phyloP scores from a whole-genome alignment of 2,888 invertebrate species.

The Mystacides longicornis region DNA sequence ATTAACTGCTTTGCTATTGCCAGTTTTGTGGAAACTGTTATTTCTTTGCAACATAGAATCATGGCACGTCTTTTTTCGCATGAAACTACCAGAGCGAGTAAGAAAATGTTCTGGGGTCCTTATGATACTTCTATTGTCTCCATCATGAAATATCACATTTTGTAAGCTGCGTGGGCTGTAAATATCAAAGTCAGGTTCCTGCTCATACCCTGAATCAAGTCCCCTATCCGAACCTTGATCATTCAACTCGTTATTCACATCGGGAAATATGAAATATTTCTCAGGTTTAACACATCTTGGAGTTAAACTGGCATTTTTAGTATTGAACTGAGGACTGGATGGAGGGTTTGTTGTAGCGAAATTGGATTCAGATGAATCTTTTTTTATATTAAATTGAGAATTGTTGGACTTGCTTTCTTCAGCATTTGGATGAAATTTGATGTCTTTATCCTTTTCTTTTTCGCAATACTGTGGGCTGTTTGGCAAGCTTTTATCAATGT shows the following conservation, averaged over 20 bases:
- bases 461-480: conserved; percentile 20
- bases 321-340: conserved; percentile 21
- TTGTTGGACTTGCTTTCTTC: no score
- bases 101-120: neutral
- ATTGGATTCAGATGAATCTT: no score
- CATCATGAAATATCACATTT: conserved; percentile 11
- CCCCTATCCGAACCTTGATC: neutral
- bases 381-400: no score
- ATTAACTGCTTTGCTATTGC: neutral
- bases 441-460: no score
- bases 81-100: conserved; percentile 35
- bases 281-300: conserved; percentile 20
- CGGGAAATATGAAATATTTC: conserved; percentile 18
- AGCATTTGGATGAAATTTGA: no score
- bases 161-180: conserved; percentile 19
- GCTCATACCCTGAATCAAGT: conserved; percentile 4
- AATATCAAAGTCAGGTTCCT: conserved; percentile 6
- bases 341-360: no score
- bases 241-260: conserved; percentile 4
- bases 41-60: conserved; percentile 2
- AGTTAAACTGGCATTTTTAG: conserved; percentile 22
- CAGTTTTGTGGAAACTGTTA: neutral
- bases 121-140: neutral
- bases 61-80: conserved; percentile 27
- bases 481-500: conserved; percentile 4